Percentiles rank a stretch among this genome's conserved stretches.
Evolutionary conservation across 2,113 vertebrate species (phyloP).

Genomic region (Oryzias celebensis): DNA sequence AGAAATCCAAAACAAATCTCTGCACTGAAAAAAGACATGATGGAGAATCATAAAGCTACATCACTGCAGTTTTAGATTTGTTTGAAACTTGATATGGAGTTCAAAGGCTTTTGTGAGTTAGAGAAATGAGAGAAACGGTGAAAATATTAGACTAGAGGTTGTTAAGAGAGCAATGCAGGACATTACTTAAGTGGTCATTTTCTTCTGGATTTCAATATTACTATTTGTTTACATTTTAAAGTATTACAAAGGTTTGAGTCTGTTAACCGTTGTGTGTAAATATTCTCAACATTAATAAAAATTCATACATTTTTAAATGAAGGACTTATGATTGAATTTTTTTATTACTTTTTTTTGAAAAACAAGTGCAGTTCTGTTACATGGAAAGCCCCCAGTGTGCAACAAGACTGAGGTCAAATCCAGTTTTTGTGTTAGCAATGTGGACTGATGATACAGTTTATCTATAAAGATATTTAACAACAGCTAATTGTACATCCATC

Average conservation of each 20-base stretch:
- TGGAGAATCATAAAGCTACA: no score
- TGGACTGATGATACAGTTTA: no score
- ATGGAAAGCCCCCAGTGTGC: background rate
- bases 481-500: no score
- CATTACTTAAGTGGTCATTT: no score
- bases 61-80: slow-evolving; percentile 10
- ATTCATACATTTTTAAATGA: slow-evolving; percentile 56
- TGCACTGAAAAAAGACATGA: no score
- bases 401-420: no score
- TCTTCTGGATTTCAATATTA: no score
- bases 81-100: slow-evolving; percentile 40
- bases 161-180: no score
- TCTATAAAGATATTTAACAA: no score
- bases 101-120: slow-evolving; percentile 7
- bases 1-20: slow-evolving; percentile 16
- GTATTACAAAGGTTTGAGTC: slow-evolving; percentile 73
- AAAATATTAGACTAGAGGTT: slow-evolving; percentile 22
- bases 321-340: background rate
- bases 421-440: no score
- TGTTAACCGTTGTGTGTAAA: slow-evolving; percentile 73
- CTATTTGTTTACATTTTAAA: no score
- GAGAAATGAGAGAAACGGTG: slow-evolving; percentile 16
- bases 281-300: slow-evolving; percentile 68
- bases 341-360: background rate
- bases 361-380: background rate